Percentiles rank a stretch among this genome's conserved stretches.
Evolutionary conservation across 2,797 vertebrate species (phyloP).

Genomic region (Oreochromis grahami): DNA sequence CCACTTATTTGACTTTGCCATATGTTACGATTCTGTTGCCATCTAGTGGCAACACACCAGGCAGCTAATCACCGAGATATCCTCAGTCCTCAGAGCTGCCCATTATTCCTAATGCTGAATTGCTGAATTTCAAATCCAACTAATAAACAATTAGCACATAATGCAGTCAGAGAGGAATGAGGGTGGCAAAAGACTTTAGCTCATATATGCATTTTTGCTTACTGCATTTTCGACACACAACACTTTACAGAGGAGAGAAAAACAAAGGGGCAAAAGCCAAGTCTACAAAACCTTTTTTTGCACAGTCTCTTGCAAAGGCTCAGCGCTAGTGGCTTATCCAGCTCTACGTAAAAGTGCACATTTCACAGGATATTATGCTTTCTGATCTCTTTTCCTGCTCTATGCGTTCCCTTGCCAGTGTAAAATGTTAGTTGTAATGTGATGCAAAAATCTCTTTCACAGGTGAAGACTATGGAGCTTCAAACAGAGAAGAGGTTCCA

Average conservation of each 20-base stretch:
- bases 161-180: background rate
- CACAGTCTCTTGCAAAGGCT: background rate
- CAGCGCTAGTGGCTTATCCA: background rate
- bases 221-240: background rate
- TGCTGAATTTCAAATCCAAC: background rate
- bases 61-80: background rate
- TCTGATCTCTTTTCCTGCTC: background rate
- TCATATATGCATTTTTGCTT: background rate
- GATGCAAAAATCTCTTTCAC: conserved; percentile 26
- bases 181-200: background rate
- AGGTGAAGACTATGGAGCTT: conserved; percentile 58
- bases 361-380: background rate
- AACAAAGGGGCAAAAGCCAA: background rate
- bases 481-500: conserved; percentile 81
- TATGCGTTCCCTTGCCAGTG: background rate
- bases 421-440: background rate
- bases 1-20: background rate
- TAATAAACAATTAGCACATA: background rate
- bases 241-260: background rate
- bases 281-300: background rate
- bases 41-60: conserved; percentile 1
- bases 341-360: background rate
- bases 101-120: background rate
- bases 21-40: background rate
- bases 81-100: background rate